These are phyloP conservation scores for Numenius arquata DNA, from an alignment of 2,113 vertebrate genomes.

Conservation along the genomic window DNA sequence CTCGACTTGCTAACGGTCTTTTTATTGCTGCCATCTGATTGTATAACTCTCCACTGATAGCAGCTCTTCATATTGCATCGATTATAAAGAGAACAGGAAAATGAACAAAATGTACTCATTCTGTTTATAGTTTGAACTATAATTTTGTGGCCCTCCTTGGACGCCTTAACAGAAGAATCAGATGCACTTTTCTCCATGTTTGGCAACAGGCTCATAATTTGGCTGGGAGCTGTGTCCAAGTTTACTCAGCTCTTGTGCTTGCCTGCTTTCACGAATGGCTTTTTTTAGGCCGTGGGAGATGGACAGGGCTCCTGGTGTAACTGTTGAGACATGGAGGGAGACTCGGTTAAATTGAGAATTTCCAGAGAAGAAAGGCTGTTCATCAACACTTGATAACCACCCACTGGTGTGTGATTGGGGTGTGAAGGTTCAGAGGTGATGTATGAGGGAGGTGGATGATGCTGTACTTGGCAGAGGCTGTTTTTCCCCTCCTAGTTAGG, in stretches of 20 bases:
- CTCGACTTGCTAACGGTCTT: constrained; percentile 49
- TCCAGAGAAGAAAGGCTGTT: background rate
- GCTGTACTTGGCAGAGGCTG: background rate
- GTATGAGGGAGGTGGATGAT: background rate
- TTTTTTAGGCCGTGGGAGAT: background rate
- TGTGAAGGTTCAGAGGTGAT: background rate
- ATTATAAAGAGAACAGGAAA: constrained; percentile 58
- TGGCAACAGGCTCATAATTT: constrained; percentile 35
- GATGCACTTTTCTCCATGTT: constrained; percentile 57
- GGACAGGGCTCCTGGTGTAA: background rate
- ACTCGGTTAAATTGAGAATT: background rate
- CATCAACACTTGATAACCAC: background rate
- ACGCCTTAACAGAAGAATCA: constrained; percentile 44
- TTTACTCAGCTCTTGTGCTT: constrained; percentile 32
- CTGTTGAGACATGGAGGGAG: background rate
- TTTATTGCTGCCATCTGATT: constrained; percentile 70
- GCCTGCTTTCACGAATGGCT: background rate
- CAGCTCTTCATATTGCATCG: constrained; percentile 60
- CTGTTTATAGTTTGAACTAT: constrained; percentile 66
- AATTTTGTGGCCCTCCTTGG: constrained; percentile 69
- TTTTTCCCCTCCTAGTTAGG: background rate
- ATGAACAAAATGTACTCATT: constrained; percentile 69
- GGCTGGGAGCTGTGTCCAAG: constrained; percentile 44
- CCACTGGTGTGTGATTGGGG: background rate
- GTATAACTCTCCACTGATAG: constrained; percentile 61